A percentile compares a stretch with the other conserved stretches of the same genome.
Evolutionary conservation across 2,113 vertebrate genomes (phyloP).

Genomic region (Actenoides hombroni): DNA sequence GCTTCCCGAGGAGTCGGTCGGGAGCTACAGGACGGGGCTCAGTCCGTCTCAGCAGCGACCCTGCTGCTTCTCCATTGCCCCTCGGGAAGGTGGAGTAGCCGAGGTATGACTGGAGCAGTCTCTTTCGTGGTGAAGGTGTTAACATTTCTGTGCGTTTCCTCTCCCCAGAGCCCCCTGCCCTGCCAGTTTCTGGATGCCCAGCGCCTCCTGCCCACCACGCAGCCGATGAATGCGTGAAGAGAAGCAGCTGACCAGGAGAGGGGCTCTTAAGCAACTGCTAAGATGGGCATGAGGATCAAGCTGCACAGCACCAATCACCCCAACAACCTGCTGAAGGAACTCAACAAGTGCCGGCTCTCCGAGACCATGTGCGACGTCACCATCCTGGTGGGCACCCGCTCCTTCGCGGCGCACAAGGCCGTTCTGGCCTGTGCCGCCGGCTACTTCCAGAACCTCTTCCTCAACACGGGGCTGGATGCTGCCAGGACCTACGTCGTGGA

Average conservation of each 20-base stretch:
- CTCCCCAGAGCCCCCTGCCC: conserved; percentile 28
- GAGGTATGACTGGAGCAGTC: accelerated
- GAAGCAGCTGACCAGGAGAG: background rate
- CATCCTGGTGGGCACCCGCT: conserved; percentile 89
- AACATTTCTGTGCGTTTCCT: background rate
- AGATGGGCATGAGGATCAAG: conserved; percentile 95
- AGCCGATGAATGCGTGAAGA: background rate
- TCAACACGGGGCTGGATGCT: conserved; percentile 70
- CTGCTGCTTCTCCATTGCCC: background rate
- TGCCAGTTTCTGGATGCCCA: conserved; percentile 17
- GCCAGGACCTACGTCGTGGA: conserved; percentile 86
- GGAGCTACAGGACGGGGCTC: background rate
- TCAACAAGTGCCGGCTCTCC: conserved; percentile 89
- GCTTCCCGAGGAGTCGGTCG: accelerated
- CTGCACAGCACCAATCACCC: conserved; percentile 91
- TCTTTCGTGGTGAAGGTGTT: background rate
- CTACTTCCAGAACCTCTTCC: conserved; percentile 92
- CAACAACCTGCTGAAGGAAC: conserved; percentile 88
- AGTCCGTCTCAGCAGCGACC: background rate
- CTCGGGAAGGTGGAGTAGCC: accelerated
- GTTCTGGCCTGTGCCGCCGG: conserved; percentile 88
- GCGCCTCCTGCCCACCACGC: background rate
- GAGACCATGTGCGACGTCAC: conserved; percentile 92
- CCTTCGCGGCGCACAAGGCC: conserved; percentile 89
- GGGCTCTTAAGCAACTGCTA: conserved; percentile 62